Conservation (phyloP, 2,113 vertebrate genomes). For the Potamarius usumacintae region DNA sequence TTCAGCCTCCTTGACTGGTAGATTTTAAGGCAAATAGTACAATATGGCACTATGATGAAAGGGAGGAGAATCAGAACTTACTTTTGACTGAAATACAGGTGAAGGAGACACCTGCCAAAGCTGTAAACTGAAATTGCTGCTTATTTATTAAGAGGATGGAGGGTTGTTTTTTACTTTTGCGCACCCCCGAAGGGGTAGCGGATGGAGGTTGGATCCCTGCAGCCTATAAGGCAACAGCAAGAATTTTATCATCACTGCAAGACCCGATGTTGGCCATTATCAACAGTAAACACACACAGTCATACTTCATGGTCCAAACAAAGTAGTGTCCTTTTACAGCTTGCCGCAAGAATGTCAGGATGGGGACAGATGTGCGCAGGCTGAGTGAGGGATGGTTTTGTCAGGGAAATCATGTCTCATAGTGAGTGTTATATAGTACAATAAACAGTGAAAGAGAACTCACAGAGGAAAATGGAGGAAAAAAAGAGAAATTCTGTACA, state of each 20-base stretch:
- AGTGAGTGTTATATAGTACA: constrained; percentile 14
- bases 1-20: constrained; percentile 40
- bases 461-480: constrained; percentile 48
- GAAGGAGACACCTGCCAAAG: constrained; percentile 14
- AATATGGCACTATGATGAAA: constrained; percentile 28
- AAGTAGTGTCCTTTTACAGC: constrained; percentile 2
- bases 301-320: background rate
- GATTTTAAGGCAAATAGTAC: constrained; percentile 40
- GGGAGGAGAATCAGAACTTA: constrained; percentile 10
- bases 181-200: background rate
- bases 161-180: background rate
- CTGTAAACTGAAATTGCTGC: background rate
- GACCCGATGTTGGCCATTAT: constrained; percentile 15
- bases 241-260: constrained; percentile 11
- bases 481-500: constrained; percentile 48
- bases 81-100: background rate
- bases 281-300: constrained; percentile 30
- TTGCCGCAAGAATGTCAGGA: constrained; percentile 3
- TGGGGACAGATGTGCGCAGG: background rate
- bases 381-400: constrained; percentile 24
- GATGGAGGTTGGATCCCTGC: background rate
- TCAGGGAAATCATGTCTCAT: constrained; percentile 37
- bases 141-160: constrained; percentile 15
- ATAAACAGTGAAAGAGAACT: constrained; percentile 46
- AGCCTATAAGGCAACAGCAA: background rate